Evolutionary conservation across 2,797 vertebrate species (phyloP).

Genomic region (Takifugu rubripes): DNA sequence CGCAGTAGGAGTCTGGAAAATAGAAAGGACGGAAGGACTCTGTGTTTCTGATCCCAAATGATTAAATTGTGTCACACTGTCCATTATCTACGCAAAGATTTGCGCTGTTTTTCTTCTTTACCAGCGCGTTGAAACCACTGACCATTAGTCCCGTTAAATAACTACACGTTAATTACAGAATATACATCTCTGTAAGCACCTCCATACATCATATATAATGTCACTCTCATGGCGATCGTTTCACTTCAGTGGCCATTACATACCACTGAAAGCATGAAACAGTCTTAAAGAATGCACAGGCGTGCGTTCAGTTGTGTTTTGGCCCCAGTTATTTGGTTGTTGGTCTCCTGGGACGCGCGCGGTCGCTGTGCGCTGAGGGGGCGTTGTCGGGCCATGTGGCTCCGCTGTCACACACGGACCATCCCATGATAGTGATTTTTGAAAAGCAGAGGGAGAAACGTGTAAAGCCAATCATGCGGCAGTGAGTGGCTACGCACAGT

Average conservation of each 20-base stretch:
- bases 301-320: neutral
- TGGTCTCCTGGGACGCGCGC: constrained; percentile 36
- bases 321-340: neutral
- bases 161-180: too few relatives aligned
- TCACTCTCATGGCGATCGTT: too few relatives aligned
- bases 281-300: constrained; percentile 6
- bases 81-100: constrained; percentile 6
- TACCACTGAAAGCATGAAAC: constrained; percentile 3
- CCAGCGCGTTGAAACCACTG: constrained; percentile 5
- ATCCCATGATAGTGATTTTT: constrained; percentile 56
- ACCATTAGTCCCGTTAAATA: too few relatives aligned
- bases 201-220: too few relatives aligned
- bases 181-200: too few relatives aligned
- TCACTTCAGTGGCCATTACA: too few relatives aligned
- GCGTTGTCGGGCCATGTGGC: constrained; percentile 68
- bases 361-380: constrained; percentile 32
- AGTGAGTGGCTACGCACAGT: constrained; percentile 62
- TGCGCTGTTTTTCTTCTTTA: constrained; percentile 35
- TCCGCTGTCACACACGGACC: constrained; percentile 53
- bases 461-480: constrained; percentile 74
- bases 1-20: too few relatives aligned
- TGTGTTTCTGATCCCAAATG: neutral
- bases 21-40: neutral
- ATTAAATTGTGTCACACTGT: too few relatives aligned
- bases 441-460: constrained; percentile 78